A percentile compares a stretch with the other conserved stretches of the same genome.
phyloP scores from a whole-genome alignment of 2,888 invertebrate species.

The Ferdinandea cuprea region DNA sequence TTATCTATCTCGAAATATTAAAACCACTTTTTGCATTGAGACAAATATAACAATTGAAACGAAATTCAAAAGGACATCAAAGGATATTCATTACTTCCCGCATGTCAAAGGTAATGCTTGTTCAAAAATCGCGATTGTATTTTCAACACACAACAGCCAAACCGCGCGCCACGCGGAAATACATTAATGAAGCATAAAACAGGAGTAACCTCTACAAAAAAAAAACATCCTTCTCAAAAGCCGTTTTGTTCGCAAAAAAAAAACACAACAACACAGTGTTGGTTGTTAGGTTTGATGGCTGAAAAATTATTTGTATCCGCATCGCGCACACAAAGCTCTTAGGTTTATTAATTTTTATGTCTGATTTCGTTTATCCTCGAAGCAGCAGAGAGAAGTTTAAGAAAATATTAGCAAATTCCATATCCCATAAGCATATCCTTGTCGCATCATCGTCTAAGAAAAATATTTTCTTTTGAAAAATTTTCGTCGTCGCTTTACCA shows the following conservation, averaged over 20 bases:
- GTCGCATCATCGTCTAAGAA: conserved; percentile 17
- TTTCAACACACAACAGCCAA: conserved; percentile 35
- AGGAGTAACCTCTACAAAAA: conserved; percentile 22
- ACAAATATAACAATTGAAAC: conserved; percentile 30
- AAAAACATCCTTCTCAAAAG: conserved; percentile 4
- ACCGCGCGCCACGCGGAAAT: conserved; percentile 35
- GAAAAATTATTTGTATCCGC: not conserved
- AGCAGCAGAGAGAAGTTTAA: not conserved
- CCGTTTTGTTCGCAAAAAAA: too few species aligned
- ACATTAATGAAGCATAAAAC: conserved; percentile 61
- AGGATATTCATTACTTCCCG: conserved; percentile 43
- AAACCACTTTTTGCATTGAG: not conserved
- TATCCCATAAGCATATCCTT: too few species aligned
- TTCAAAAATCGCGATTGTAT: conserved; percentile 51
- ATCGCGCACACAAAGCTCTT: conserved; percentile 65
- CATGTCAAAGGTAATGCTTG: conserved; percentile 56
- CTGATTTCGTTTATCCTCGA: conserved; percentile 65
- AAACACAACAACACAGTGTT: too few species aligned
- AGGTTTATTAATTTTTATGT: conserved; percentile 72
- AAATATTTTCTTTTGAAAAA: conserved; percentile 47
- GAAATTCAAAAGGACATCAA: conserved; percentile 46
- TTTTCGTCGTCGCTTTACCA: conserved; percentile 30
- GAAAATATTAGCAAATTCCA: conserved; percentile 36
- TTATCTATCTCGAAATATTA: too few species aligned
- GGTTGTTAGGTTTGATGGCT: conserved; percentile 16